Base-by-base conservation (phyloP, 37 sponge, comb jelly and placozoan species). In the Theonella swinhoei region DNA sequence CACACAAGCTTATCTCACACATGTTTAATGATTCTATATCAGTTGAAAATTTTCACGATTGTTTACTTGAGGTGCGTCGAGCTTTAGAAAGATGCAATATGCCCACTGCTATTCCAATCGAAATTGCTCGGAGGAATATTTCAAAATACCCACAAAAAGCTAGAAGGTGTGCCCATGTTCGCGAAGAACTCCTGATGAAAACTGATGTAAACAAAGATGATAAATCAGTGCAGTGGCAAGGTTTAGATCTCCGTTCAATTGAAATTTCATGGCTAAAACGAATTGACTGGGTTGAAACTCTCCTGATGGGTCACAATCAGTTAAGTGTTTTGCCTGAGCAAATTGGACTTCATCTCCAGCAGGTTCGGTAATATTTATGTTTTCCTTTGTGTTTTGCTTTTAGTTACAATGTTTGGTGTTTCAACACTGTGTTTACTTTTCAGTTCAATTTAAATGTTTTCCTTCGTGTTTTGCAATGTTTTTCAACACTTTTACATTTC, bases 161-260 rank as follows among this genome's bases (percentile, higher is more conserved):
- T 14, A 47, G 14, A 14, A 7, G 54, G 14, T 47, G 54, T 14
- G 54, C 11, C 7, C 54, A 47, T 14, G 54, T 85, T 3, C 43
- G 85, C 4, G 77, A 76, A 35, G 84, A 89, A 72, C 84, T 89
- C n/a, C 65, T 89, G 68, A 42, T 89, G 26, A 69, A 36, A 24
- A 89, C 89, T n/a, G 89, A 83, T 70, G 76, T 77, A 30, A 64
- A 62, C 31, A 59, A 59, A 31, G 89, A 77, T 23, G 43, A 62
- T 0, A 83, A 78, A 7, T 29, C 62, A 3, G 89, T 81, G 23
- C 40, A 43, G 64, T 89, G 89, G 89, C 66, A 78, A 36, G 89
- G 89, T 8, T 72, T 89, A n/a, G 77, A 72, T 7, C 75, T 89
- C 33, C 64, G 68, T 29, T 42, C 68, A 47, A 31, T 80, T 23